Evolutionary conservation across 2,113 vertebrate genomes (phyloP), one percentile per base, ranked within the genome.

Genomic region (Eptesicus fuscus): DNA sequence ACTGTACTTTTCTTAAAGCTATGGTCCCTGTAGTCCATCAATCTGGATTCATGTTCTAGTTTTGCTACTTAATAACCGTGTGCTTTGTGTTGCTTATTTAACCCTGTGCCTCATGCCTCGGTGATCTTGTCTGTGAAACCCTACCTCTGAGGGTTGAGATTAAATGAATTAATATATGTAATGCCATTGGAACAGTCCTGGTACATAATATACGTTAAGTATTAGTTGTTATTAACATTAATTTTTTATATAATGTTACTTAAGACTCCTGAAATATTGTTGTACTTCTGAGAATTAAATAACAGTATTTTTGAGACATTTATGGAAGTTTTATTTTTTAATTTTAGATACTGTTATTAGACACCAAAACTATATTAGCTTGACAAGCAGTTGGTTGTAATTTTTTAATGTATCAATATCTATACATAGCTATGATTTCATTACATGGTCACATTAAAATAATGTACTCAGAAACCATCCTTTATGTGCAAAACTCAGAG

Each of bases 401-500:
- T 95, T 82, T 69, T 83, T 76, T 37, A 82, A 13, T 71, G 16
- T 56, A 11, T 89, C 42, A 42, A 32, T 73, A 56, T 69, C 32
- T 76, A 18, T 82, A 37, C 3, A 20, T 65, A 42, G 61, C 67
- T 88, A 47, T 40, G 61, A 40, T 67, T 35, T 92, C 0, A 56
- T 78, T 47, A 18, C 69, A 65, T 70, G 37, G 18, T 17, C 14
- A 23, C 3, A 51, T 82, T 85, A 79, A 93, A 91, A 63, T 84
- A 79, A 93, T 79, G 61, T 89, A 56, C 17, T 59, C 0, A 32
- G 80, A 76, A 82, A 28, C 6, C 30, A 32, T 65, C 37, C 35
- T 90, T 56, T 59, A 65, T 51, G 23, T 90, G 95, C 95, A 79
- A 93, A 95, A 78, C 17, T 83, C 76, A 79, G 28, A 78, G 76